A percentile compares a stretch with the other conserved stretches of the same genome.
These are phyloP conservation scores for Gymnodraco acuticeps DNA, from an alignment of 2,797 vertebrate species.

Conservation along the genomic window DNA sequence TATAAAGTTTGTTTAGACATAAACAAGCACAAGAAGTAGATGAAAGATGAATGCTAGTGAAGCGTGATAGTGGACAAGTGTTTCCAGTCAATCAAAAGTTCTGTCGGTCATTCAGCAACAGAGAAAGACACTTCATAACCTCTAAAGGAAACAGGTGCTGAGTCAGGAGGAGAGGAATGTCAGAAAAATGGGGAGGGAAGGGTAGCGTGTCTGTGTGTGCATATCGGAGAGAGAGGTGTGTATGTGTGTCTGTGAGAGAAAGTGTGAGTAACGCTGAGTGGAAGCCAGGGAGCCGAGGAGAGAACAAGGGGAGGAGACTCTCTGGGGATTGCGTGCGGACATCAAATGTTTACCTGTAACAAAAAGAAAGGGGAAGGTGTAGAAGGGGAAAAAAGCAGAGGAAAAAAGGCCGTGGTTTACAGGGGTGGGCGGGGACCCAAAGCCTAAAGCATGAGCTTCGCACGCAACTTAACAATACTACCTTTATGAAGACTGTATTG, in stretches of 20 bases:
- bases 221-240: constrained; percentile 33
- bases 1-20: not conserved
- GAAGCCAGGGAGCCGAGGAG: constrained; percentile 71
- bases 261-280: constrained; percentile 77
- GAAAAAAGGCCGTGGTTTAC: constrained; percentile 88
- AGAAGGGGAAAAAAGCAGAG: constrained; percentile 79
- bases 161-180: constrained; percentile 85
- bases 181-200: constrained; percentile 74
- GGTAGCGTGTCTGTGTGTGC: constrained; percentile 53
- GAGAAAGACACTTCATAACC: constrained; percentile 28
- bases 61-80: not conserved
- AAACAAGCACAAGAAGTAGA: not conserved
- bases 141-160: constrained; percentile 83
- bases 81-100: constrained; percentile 23
- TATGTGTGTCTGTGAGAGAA: constrained; percentile 30
- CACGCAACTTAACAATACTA: constrained; percentile 93
- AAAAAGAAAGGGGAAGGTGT: constrained; percentile 87
- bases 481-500: constrained; percentile 89
- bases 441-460: constrained; percentile 86
- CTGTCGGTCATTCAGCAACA: not conserved
- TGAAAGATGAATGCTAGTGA: not conserved
- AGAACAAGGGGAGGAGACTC: constrained; percentile 79
- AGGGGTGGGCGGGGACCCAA: constrained; percentile 86
- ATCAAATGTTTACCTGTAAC: constrained; percentile 90
- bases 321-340: constrained; percentile 85